Conservation (phyloP, 92 coral and sea anemone species). For the Diadumene lineata region DNA sequence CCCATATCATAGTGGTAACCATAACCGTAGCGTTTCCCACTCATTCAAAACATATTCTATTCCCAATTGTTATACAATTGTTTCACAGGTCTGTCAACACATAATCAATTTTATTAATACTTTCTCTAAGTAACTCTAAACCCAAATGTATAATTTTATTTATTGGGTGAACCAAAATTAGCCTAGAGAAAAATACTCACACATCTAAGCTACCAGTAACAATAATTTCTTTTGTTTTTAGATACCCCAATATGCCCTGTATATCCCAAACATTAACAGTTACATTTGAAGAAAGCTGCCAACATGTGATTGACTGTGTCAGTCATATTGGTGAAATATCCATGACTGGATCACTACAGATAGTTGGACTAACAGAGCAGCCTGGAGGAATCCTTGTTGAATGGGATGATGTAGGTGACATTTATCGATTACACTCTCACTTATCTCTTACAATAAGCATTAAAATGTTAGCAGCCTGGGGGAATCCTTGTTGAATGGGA, state of each 20-base stretch:
- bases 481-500: slow-evolving; percentile 97
- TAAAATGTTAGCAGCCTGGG: slow-evolving; percentile 95
- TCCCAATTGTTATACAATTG: too few species aligned
- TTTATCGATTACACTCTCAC: too few species aligned
- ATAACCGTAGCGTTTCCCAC: too few species aligned
- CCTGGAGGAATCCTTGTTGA: slow-evolving; percentile 95
- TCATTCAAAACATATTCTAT: too few species aligned
- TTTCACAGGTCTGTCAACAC: too few species aligned
- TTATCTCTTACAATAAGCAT: too few species aligned
- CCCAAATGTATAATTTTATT: too few species aligned
- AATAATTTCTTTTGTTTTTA: slow-evolving; percentile 19
- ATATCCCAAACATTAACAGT: slow-evolving; percentile 92
- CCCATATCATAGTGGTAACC: too few species aligned
- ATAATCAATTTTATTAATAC: too few species aligned
- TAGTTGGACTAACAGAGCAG: slow-evolving; percentile 81
- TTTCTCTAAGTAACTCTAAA: too few species aligned
- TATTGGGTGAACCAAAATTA: too few species aligned
- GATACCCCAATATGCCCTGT: slow-evolving; percentile 91
- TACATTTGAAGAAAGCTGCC: slow-evolving; percentile 72
- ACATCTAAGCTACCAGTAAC: not conserved
- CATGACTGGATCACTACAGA: slow-evolving; percentile 95
- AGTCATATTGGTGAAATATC: slow-evolving; percentile 81
- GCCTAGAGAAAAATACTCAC: not conserved
- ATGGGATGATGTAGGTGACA: slow-evolving; percentile 96
- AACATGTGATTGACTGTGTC: slow-evolving; percentile 68